Evolutionary conservation across 2,888 invertebrate species (phyloP), one percentile per base, ranked within the genome.

Genomic region (Macrostomum cliftonense): DNA sequence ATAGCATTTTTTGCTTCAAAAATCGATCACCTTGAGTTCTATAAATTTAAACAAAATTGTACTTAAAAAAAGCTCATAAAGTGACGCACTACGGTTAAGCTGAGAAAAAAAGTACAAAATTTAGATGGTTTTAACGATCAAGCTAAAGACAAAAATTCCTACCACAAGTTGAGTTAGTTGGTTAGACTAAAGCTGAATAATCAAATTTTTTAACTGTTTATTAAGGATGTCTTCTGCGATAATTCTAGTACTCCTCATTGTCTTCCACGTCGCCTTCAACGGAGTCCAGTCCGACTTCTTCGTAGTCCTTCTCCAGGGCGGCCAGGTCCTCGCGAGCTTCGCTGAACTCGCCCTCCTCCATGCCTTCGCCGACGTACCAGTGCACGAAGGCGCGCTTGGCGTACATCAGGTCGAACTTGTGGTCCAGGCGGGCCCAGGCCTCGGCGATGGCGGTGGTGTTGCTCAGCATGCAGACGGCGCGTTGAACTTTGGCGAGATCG

Each of bases 401-500:
- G 61, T 79, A 84, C 79, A 88, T 82, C 46, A 81, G 67, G 53
- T 80, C 79, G 65, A 81, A 86, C 67, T 88, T 87, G 59, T 76
- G 77, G 59, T 78, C 76, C 16, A 88, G 71, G 47, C 80, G 76
- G 52, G 79, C 79, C 81, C 86, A 88, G 46, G 86, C 86, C 62
- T 83, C 81, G 13, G 81, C 80, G 62, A 87, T 85, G 57, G 86
- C 84, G 14, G 86, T 89, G 5, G 88, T 88, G 72, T 89, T 89
- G 63, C 83, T 80, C 48, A 87, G 74, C 81, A 86, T 85, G 53
- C 82, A 81, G 1, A 83, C 81, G 39, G 85, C 82, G 55, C 83
- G 75, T 53, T 87, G 58, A 19, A 82, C 75, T 53, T 78, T 78
- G 44, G 82, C 82, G 48, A 67, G 51, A 54, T 67, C 67, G 45